Evolutionary conservation across 2,888 invertebrate species (phyloP).

Genomic region (Sesia bembeciformis): DNA sequence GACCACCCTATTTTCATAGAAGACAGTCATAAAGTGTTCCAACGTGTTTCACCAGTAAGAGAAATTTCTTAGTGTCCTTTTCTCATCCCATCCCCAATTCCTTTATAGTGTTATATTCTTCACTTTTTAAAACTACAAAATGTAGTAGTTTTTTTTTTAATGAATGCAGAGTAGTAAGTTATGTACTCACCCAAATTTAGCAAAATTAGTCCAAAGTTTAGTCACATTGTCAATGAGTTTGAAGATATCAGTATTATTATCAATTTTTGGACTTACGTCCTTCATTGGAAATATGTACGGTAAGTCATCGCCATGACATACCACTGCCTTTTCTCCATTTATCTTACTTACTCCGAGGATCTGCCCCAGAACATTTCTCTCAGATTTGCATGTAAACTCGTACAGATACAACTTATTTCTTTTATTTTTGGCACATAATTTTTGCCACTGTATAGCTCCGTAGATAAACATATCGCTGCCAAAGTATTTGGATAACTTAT

Average conservation of each 20-base stretch:
- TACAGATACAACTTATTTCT: slow-evolving; percentile 33
- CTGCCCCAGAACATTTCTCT: slow-evolving; percentile 20
- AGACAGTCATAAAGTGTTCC: too few relatives aligned
- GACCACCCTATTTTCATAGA: too few relatives aligned
- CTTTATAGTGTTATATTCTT: too few relatives aligned
- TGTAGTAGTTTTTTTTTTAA: too few relatives aligned
- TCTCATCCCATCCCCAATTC: too few relatives aligned
- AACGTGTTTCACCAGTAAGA: background rate
- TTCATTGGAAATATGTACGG: slow-evolving; percentile 30
- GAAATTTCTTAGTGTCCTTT: background rate
- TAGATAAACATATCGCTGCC: slow-evolving; percentile 23
- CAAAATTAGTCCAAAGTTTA: slow-evolving; percentile 50
- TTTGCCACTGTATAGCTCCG: slow-evolving; percentile 21
- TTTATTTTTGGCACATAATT: slow-evolving; percentile 18
- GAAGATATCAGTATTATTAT: slow-evolving; percentile 22
- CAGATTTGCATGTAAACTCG: slow-evolving; percentile 36
- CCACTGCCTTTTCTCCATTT: slow-evolving; percentile 14
- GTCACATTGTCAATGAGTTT: slow-evolving; percentile 32
- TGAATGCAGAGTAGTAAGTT: too few relatives aligned
- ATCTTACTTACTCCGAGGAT: slow-evolving; percentile 13
- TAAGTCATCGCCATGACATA: slow-evolving; percentile 36
- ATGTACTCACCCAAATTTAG: slow-evolving; percentile 41
- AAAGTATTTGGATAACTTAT: slow-evolving; percentile 19
- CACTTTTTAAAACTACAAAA: too few relatives aligned
- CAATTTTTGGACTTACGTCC: slow-evolving; percentile 15